These are phyloP conservation scores for Dromiciops gliroides DNA, from an alignment of 2,113 vertebrate species.

Conservation along the genomic window DNA sequence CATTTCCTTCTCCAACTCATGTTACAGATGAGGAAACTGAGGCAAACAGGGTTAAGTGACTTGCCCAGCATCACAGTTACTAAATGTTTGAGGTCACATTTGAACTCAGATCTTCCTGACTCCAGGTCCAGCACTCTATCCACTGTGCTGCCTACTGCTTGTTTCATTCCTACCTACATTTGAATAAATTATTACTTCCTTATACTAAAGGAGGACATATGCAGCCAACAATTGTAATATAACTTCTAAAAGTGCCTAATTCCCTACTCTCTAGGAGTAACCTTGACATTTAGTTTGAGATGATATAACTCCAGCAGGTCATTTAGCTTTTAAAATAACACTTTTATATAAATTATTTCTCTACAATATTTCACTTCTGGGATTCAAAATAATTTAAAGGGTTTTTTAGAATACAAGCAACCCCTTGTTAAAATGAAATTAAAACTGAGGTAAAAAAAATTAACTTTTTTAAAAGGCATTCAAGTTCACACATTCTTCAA, in stretches of 20 bases:
- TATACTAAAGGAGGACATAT: neutral
- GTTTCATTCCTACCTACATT: neutral
- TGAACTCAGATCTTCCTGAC: no score
- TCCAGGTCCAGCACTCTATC: no score
- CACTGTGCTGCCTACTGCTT: no score
- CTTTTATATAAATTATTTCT: neutral
- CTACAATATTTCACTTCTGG: neutral
- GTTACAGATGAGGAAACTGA: no score
- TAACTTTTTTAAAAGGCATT: neutral
- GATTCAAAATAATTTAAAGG: neutral
- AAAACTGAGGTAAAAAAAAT: neutral
- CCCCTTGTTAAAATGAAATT: neutral
- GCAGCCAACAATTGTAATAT: neutral
- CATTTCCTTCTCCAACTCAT: no score
- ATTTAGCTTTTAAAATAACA: neutral
- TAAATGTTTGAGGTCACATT: no score
- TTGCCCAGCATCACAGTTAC: no score
- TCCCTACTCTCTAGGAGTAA: neutral
- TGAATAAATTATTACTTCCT: neutral
- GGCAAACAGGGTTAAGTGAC: no score
- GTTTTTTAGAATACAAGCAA: slow-evolving; percentile 22
- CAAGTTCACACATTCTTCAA: neutral
- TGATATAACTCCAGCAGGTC: neutral
- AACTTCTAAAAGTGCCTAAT: neutral
- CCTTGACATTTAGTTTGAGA: neutral